Base-by-base conservation (phyloP, 2,888 invertebrate genomes). In the Cistogaster globosa region DNA sequence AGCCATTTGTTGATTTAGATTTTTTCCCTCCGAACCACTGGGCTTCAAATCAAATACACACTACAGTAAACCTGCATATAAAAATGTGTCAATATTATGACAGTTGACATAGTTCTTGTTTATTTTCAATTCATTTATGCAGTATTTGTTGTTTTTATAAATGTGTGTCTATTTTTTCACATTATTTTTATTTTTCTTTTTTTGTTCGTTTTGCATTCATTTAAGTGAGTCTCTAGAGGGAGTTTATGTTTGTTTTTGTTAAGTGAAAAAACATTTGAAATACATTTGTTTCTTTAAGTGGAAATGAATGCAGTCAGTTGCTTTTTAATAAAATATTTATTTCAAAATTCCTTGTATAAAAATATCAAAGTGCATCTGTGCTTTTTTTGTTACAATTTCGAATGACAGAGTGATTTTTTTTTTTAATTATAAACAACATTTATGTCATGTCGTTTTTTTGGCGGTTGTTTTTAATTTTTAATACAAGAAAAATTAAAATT, bases 61-160 rank as follows among this genome's bases (percentile, higher is more conserved):
- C 16, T 68, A 18, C 18, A 45, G 18, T 32, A 42, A 62, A 58
- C 45, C 20, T 48, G 55, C 20, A 67, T 62, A 69, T 45, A 75
- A 83, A 81, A 81, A 84, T 74, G 81, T 84, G 74, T 78, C 84
- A 84, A 81, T 84, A 84, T 81, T 84, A 81, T 84, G 80, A 81
- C 71, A 84, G 84, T 78, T 81, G 84, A 81, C 81, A 84, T 74
- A 81, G 72, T 84, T 84, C 72, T 80, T 63, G 57, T 76, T 71
- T 78, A 26, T 63, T 36, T 69, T 62, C 55, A 67, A 67, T 80
- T 67, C 77, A 51, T 53, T 77, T 67, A 45, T 45, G 11, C 42
- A 14, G 48, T 22, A 32, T 69, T 68, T 36, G 14, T 20, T 5
- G 8, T n/a, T 58, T 18, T 62, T 53, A 20, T 42, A 63, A 18